phyloP scores from a whole-genome alignment of 2,113 vertebrate genomes.

The Bambusicola thoracicus region DNA sequence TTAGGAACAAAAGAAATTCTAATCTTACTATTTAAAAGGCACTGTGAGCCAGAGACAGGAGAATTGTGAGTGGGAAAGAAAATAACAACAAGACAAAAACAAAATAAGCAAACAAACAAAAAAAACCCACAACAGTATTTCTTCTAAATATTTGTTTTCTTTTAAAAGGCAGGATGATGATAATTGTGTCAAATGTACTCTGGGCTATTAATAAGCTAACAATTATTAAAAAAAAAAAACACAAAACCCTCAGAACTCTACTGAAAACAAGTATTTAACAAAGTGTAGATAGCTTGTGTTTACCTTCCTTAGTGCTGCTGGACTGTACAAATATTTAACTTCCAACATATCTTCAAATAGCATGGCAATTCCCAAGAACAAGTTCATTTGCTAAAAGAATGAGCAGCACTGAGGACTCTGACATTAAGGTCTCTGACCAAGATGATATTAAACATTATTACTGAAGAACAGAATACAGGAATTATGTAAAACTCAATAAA shows the following conservation, averaged over 20 bases:
- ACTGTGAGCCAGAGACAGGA: not conserved
- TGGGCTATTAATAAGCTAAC: not conserved
- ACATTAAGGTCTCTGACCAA: not conserved
- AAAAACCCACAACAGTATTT: not conserved
- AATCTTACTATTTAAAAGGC: constrained; percentile 47
- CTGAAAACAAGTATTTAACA: not conserved
- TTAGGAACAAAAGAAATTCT: constrained; percentile 40
- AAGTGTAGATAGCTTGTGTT: not conserved
- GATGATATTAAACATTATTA: not conserved
- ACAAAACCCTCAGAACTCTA: not conserved
- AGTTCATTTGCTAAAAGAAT: not conserved
- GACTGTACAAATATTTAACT: not conserved
- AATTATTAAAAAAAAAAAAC: not conserved
- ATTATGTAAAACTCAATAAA: not conserved
- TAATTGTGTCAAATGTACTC: no score
- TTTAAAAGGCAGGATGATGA: not conserved
- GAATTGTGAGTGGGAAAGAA: not conserved
- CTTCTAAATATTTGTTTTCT: not conserved
- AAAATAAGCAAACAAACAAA: no score
- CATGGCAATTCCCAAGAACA: not conserved
- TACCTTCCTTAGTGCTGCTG: not conserved
- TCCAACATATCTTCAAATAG: not conserved
- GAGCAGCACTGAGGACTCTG: not conserved
- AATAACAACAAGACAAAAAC: not conserved
- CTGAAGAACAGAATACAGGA: not conserved